Percentiles rank a stretch among this genome's conserved stretches.
These are phyloP conservation scores for Phortica variegata DNA, from an alignment of 1,140 invertebrate species.

Conservation along the genomic window DNA sequence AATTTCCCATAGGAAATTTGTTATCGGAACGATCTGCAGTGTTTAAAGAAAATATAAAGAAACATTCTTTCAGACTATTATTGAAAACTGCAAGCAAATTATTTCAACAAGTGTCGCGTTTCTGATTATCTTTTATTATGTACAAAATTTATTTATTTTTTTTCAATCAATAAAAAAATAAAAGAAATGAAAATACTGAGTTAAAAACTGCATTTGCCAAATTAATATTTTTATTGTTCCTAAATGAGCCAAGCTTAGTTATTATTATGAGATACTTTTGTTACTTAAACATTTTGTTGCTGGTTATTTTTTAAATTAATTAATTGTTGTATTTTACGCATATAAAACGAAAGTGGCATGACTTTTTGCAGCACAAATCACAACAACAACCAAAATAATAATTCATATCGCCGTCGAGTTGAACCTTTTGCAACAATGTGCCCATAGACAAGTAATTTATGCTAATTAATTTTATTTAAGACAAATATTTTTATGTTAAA, in stretches of 20 bases:
- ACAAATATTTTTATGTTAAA: too few species aligned
- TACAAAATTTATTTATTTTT: not conserved
- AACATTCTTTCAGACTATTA: too few species aligned
- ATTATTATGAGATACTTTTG: not conserved
- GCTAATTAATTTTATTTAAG: too few species aligned
- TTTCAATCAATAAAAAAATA: not conserved
- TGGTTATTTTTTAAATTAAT: not conserved
- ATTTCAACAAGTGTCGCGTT: too few species aligned
- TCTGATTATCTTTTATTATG: too few species aligned
- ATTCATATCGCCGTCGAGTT: not conserved
- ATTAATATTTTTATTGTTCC: slow-evolving; percentile 24
- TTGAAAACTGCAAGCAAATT: too few species aligned
- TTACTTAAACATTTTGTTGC: too few species aligned
- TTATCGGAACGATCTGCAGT: too few species aligned
- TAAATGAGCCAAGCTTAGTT: slow-evolving; percentile 19
- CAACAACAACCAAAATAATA: not conserved
- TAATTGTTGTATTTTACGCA: not conserved
- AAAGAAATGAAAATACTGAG: too few species aligned
- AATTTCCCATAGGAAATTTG: too few species aligned
- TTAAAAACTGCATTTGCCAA: slow-evolving; percentile 14
- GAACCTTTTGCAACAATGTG: slow-evolving; percentile 42
- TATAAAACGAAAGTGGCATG: not conserved
- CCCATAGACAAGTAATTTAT: slow-evolving; percentile 49
- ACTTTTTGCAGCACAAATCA: too few species aligned
- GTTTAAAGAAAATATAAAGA: too few species aligned